These are phyloP conservation scores for Epinephelus moara DNA, from an alignment of 2,113 vertebrate species.

Conservation along the genomic window DNA sequence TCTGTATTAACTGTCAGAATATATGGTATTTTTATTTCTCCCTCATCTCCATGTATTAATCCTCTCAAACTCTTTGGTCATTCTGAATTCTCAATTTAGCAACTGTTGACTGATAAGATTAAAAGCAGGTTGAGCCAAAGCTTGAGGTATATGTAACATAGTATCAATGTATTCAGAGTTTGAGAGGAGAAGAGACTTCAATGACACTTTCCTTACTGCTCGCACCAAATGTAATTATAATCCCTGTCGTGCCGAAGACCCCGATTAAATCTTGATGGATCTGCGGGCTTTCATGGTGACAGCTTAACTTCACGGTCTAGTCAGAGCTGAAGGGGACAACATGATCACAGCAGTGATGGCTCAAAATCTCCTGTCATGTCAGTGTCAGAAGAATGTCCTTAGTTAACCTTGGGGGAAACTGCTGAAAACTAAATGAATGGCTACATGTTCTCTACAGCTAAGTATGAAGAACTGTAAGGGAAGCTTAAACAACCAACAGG, in stretches of 20 bases:
- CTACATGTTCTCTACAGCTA: background rate
- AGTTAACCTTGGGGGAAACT: conserved; percentile 6
- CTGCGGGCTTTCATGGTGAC: conserved; percentile 12
- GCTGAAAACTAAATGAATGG: background rate
- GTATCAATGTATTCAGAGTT: conserved; percentile 34
- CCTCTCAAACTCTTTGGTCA: conserved; percentile 37
- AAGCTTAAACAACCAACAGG: background rate
- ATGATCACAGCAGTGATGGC: background rate
- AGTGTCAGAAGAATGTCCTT: background rate
- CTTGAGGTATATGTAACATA: conserved; percentile 20
- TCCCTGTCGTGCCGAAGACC: conserved; percentile 38
- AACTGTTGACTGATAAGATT: conserved; percentile 40
- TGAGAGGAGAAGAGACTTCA: conserved; percentile 37
- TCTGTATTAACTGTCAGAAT: background rate
- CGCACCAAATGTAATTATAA: conserved; percentile 55
- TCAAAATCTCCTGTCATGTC: conserved; percentile 6
- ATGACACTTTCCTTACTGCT: conserved; percentile 55
- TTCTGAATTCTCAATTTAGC: conserved; percentile 46
- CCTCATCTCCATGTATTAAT: background rate
- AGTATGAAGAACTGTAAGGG: background rate
- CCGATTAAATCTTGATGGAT: conserved; percentile 32
- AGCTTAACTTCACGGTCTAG: conserved; percentile 9
- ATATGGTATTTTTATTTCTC: background rate
- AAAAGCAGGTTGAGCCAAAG: conserved; percentile 22
- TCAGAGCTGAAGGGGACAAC: background rate